Evolutionary conservation across 1,140 invertebrate species (phyloP).

Genomic region (Anadara kagoshimensis): DNA sequence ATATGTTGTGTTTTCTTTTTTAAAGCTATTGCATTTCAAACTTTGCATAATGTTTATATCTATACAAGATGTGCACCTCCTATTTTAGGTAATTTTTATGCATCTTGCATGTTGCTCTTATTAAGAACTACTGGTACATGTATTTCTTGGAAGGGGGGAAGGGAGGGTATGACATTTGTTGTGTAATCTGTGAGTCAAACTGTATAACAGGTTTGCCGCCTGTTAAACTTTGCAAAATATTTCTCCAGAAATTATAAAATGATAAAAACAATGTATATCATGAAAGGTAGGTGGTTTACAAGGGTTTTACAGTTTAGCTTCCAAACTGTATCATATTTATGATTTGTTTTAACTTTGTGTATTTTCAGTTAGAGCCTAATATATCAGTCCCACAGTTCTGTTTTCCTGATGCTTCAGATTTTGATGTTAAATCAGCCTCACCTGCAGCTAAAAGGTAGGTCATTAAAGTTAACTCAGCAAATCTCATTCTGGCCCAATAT

Average conservation of each 20-base stretch:
- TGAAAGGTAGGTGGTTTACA: not conserved
- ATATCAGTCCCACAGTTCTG: constrained; percentile 73
- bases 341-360: not conserved
- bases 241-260: not conserved
- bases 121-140: no score
- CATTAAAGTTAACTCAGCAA: not conserved
- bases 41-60: no score
- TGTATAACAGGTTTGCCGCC: not conserved
- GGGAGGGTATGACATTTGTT: no score
- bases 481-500: no score
- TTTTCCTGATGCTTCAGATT: constrained; percentile 79
- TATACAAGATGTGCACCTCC: no score
- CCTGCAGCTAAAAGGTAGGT: constrained; percentile 41
- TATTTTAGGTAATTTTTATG: no score
- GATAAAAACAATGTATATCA: not conserved
- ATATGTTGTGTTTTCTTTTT: no score
- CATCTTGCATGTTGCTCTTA: no score
- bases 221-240: not conserved
- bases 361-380: constrained; percentile 63
- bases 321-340: not conserved
- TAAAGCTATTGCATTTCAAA: no score
- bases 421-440: constrained; percentile 41
- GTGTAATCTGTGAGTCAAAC: no score
- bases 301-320: not conserved
- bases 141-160: no score